Base-by-base conservation (phyloP, 2,113 vertebrate species). In the Myiozetetes cayanensis region DNA sequence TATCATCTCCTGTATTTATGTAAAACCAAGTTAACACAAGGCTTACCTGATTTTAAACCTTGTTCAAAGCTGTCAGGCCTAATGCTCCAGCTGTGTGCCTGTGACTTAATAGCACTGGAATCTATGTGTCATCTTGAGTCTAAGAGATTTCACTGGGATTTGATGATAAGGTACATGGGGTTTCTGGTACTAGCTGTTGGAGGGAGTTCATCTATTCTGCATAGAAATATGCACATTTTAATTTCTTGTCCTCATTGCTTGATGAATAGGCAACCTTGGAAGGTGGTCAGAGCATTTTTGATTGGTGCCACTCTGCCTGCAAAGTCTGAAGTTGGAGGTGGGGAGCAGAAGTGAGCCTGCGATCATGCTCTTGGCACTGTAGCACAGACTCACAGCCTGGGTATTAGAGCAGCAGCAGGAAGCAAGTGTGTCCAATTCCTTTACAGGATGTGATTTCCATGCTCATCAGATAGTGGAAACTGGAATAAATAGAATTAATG, bases 391-490 rank as follows among this genome's bases (percentile, higher is more conserved):
- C 68, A 24, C 73, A 95, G 90, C 35, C 85, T 49, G 44, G 31
- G 19, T 82, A 49, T 53, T 37, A 65, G 77, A 85, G 44, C 74
- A 87, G 85, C 87, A 87, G 52, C 62, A 58, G 56, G 74, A 93
- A 56, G 55, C 44, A 85, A 89, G 77, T 28, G 81, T 82, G 81
- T 82, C 93, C 71, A 82, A 53, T 94, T 91, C 37, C 90, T 94
- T 75, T 94, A 87, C 70, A 91, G 85, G 44, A 91, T 91, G 82
- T 82, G 87, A 93, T 93, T 96, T 90, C 53, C 87, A 85, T 70
- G 82, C 85, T 73, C 71, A 87, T 82, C 78, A 82, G 59, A 76
- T 56, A 82, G 53, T 76, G 74, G 66, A 87, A 95, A 85, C 52
- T 82, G 82, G 78, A 94, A 95, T 65, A 91, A 82, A 87, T 43